phyloP scores from a whole-genome alignment of 2,797 vertebrate species.

The Helostoma temminkii region DNA sequence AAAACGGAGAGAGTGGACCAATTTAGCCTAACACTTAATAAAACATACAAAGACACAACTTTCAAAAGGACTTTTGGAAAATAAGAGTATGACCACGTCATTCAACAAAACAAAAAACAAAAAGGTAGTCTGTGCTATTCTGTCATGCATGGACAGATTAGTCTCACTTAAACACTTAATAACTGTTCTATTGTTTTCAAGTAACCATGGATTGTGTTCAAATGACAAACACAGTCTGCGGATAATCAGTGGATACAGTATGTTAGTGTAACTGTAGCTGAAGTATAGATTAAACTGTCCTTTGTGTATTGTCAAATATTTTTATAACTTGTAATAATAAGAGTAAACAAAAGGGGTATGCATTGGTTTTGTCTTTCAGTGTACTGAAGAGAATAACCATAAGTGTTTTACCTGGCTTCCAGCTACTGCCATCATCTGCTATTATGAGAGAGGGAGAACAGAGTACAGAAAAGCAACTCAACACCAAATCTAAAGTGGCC shows the following conservation, averaged over 20 bases:
- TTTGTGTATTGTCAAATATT: too few species aligned
- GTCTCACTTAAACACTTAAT: background rate
- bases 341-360: background rate
- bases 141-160: background rate
- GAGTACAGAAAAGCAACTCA: slow-evolving; percentile 13
- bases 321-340: background rate
- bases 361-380: slow-evolving; percentile 4
- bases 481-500: slow-evolving; percentile 33
- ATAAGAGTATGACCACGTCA: background rate
- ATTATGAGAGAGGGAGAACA: slow-evolving; percentile 12
- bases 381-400: background rate
- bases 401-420: slow-evolving; percentile 9
- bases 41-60: background rate
- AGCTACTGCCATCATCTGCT: slow-evolving; percentile 26
- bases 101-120: background rate
- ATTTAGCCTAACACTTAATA: background rate
- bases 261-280: background rate
- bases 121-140: background rate
- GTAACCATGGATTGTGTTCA: background rate
- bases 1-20: background rate
- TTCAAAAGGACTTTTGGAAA: background rate
- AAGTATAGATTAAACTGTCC: slow-evolving; percentile 1
- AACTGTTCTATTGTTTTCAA: background rate
- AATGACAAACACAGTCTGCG: background rate
- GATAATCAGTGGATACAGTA: background rate